These are phyloP conservation scores for Apis florea DNA, from an alignment of 1,140 invertebrate genomes.

Conservation along the genomic window DNA sequence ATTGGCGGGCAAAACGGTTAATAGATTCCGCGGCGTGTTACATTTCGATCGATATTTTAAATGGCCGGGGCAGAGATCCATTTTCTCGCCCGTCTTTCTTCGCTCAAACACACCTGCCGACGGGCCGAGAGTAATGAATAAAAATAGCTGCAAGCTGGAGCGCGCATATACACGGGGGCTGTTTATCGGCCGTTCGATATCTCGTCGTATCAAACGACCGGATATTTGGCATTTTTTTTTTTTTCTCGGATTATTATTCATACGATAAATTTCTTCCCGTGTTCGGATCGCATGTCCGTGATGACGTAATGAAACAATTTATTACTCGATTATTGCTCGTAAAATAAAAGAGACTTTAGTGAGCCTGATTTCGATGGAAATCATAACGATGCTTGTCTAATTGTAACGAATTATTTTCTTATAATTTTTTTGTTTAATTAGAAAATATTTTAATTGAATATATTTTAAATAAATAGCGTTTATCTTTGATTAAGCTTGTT, in stretches of 20 bases:
- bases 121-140: slow-evolving; percentile 19
- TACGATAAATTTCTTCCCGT: slow-evolving; percentile 14
- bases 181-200: slow-evolving; percentile 15
- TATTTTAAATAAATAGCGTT: too few species aligned
- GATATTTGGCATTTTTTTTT: slow-evolving; percentile 10
- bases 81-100: background rate
- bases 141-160: slow-evolving; percentile 10
- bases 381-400: too few species aligned
- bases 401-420: too few species aligned
- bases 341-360: too few species aligned
- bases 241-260: slow-evolving; percentile 15
- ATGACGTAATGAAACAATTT: too few species aligned
- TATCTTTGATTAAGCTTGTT: too few species aligned
- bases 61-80: slow-evolving; percentile 5
- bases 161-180: background rate
- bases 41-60: slow-evolving; percentile 26
- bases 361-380: too few species aligned
- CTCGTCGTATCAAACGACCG: background rate
- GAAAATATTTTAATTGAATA: too few species aligned
- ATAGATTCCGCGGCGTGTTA: slow-evolving; percentile 11
- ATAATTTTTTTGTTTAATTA: too few species aligned
- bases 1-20: slow-evolving; percentile 11
- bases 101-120: background rate
- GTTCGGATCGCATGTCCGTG: background rate
- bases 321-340: too few species aligned